Evolutionary conservation across 2,888 invertebrate species (phyloP), one percentile per base, ranked within the genome.

Genomic region (Emmelina monodactyla): DNA sequence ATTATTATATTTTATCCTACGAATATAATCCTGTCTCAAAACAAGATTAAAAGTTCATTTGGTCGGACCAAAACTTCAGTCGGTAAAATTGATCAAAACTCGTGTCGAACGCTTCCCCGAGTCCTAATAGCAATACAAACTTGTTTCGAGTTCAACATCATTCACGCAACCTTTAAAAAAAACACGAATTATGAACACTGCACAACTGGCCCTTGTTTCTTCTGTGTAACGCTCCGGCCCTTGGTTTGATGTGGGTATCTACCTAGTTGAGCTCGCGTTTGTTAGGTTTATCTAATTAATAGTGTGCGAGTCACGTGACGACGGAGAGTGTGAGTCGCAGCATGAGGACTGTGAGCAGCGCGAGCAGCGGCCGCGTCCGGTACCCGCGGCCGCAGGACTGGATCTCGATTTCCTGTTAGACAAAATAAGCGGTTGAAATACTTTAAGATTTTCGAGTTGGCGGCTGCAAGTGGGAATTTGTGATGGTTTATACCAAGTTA

Each of bases 401-500:
- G 46, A 87, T 87, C 59, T 85, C 86, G 45, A 83, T 86, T 75
- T 86, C 86, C 86, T 86, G 60, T 3, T 7, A 25, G n/a, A 25
- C 3, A 11, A 19, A 19, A 19, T 19, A 19, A 19, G 19, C 9
- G 9, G 5, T 19, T n/a, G 19, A 68, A 62, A 39, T 34, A 38
- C 37, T 40, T 9, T 28, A 34, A 7, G 6, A 5, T 13, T 6
- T 5, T 10, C 9, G 15, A 13, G 14, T 9, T 6, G 9, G 14
- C 13, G 9, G 9, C 3, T 14, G n/a, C n/a, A n/a, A n/a, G n/a
- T n/a, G n/a, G n/a, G n/a, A n/a, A n/a, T n/a, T n/a, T n/a, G n/a
- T n/a, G n/a, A n/a, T n/a, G n/a, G n/a, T n/a, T n/a, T n/a, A n/a
- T n/a, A n/a, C n/a, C n/a, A n/a, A n/a, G n/a, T n/a, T n/a, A n/a